Evolutionary conservation across 2,888 invertebrate species (phyloP).

Genomic region (Aproaerema taeniolella): DNA sequence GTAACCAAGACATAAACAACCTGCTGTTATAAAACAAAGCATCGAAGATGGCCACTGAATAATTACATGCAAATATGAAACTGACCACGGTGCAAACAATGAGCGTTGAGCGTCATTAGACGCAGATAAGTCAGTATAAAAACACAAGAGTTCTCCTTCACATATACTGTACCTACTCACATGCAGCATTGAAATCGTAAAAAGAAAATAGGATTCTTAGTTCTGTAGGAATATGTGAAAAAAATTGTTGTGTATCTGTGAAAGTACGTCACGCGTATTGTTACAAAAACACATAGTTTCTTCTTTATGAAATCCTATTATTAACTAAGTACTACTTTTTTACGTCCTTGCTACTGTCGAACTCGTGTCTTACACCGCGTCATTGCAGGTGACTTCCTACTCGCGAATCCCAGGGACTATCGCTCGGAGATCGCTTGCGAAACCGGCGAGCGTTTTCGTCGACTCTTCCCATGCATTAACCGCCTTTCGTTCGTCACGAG

Average conservation of each 20-base stretch:
- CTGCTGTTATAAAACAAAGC: constrained; percentile 15
- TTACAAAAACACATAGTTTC: too few species aligned
- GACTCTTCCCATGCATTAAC: constrained; percentile 38
- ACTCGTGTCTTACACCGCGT: constrained; percentile 2
- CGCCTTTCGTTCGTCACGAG: constrained; percentile 35
- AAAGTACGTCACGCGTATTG: too few species aligned
- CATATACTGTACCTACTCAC: too few species aligned
- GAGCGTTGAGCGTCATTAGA: background rate
- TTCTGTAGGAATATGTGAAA: too few species aligned
- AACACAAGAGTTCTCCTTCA: too few species aligned
- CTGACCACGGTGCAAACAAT: constrained; percentile 8
- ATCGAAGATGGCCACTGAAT: constrained; percentile 15
- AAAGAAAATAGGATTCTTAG: too few species aligned
- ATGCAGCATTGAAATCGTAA: too few species aligned
- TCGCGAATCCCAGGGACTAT: constrained; percentile 23
- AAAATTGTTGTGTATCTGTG: too few species aligned
- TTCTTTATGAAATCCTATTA: too few species aligned
- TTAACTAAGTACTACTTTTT: too few species aligned
- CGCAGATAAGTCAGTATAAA: too few species aligned
- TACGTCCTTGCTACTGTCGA: too few species aligned
- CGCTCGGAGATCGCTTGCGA: constrained; percentile 31
- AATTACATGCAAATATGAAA: constrained; percentile 19
- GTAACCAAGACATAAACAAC: constrained; percentile 11
- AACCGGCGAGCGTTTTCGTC: constrained; percentile 28
- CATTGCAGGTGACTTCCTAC: constrained; percentile 30